These are phyloP conservation scores for Pogona vitticeps DNA, from an alignment of 2,113 vertebrate genomes.

Conservation along the genomic window DNA sequence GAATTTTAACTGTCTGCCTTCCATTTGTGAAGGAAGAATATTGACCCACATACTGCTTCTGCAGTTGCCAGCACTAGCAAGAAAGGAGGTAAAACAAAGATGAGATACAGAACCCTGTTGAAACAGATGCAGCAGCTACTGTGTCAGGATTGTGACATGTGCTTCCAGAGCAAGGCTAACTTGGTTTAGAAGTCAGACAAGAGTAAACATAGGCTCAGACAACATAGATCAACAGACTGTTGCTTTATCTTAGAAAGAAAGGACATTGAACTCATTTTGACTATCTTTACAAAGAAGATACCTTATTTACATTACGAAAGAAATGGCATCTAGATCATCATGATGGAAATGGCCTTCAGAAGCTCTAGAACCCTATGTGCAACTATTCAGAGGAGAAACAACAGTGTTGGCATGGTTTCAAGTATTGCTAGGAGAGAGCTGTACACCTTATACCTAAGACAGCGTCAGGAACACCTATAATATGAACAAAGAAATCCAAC, in stretches of 20 bases:
- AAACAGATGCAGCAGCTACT: not conserved
- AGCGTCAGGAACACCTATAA: no score
- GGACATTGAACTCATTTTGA: constrained; percentile 27
- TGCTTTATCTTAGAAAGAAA: not conserved
- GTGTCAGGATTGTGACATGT: not conserved
- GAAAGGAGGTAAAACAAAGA: no score
- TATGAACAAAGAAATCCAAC: no score
- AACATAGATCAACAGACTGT: not conserved
- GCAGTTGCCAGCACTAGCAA: not conserved
- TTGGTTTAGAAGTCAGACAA: constrained; percentile 9
- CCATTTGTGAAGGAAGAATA: not conserved
- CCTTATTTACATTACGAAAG: not conserved
- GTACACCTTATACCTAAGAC: no score
- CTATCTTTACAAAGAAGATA: not conserved
- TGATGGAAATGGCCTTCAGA: not conserved
- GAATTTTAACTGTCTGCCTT: not conserved
- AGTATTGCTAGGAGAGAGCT: not conserved
- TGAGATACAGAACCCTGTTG: not conserved
- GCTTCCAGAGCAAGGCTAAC: not conserved
- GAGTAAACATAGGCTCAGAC: constrained; percentile 15
- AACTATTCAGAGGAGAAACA: not conserved
- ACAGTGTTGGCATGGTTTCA: not conserved
- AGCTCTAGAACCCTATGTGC: not conserved
- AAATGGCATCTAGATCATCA: not conserved
- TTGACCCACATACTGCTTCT: not conserved